Conservation (phyloP, 37 sponge, comb jelly and placozoan genomes). For the Eunapius fragilis region DNA sequence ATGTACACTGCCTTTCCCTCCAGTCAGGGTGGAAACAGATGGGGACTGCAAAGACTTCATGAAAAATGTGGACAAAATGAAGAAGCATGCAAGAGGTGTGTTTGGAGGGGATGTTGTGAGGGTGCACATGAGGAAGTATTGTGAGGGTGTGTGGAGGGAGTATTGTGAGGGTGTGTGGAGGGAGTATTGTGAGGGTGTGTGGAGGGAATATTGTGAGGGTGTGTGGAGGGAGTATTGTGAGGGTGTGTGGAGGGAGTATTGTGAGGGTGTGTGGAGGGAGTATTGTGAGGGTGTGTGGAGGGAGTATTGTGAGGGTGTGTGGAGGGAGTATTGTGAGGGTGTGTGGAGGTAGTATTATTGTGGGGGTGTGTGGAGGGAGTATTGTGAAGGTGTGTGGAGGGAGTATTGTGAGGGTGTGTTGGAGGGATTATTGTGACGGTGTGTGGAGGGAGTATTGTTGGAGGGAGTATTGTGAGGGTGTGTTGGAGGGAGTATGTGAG, state of each 20-base stretch:
- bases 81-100: neutral
- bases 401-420: neutral
- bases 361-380: neutral
- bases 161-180: too few relatives aligned
- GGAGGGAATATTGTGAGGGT: too few relatives aligned
- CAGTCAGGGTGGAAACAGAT: neutral
- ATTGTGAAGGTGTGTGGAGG: neutral
- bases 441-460: too few relatives aligned
- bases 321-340: neutral
- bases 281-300: neutral
- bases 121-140: neutral
- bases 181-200: too few relatives aligned
- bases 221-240: too few relatives aligned
- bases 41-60: neutral
- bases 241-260: too few relatives aligned
- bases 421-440: neutral
- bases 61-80: neutral
- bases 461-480: too few relatives aligned
- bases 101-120: neutral
- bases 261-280: too few relatives aligned
- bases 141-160: neutral
- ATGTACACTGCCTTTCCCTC: neutral
- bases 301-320: neutral
- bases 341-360: neutral
- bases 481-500: too few relatives aligned